Base-by-base conservation (phyloP, 2,888 invertebrate genomes). In the Drosophila histrio region DNA sequence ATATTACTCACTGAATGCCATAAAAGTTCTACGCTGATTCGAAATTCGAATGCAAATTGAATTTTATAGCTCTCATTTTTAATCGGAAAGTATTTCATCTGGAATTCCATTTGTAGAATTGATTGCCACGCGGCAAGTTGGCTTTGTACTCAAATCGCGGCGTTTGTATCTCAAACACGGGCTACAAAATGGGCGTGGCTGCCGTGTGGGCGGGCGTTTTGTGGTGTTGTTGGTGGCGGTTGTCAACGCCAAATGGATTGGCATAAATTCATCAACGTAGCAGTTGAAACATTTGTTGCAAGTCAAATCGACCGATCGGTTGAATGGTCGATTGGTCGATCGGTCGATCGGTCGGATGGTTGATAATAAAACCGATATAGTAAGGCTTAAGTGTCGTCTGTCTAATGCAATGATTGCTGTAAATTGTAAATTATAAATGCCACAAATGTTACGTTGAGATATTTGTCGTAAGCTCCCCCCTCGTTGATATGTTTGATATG, bases 391-490 rank as follows among this genome's bases (percentile, higher is more conserved):
- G 84, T 82, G 87, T 62, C 53, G 50, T 50, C 58, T 67, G 78
- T 66, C 70, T 66, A 84, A 72, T 84, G 84, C 87, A 87, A 73
- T 79, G 81, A 71, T 76, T 72, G 83, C 77, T 78, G 87, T 83
- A 83, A 87, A 83, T 87, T 78, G 87, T 83, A 83, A 87, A 83
- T 87, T 87, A 84, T 69, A 83, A 83, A 83, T 83, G 82, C 82
- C 87, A 87, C 87, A 83, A 87, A 83, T 87, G 82, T 83, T 85
- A 87, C 87, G 82, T 87, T 72, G 60, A 83, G 83, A 83, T 85
- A 83, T 84, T 83, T 75, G 56, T 21, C 38, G 69, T 56, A 59
- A 44, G 67, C 49, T 59, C 57, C 43, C 53, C 65, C 15, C 24
- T 7, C 11, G 9, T 34, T 47, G 22, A 24, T 49, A 24, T 84